phyloP scores from a whole-genome alignment of 2,113 vertebrate genomes.

The Rutilus rutilus region DNA sequence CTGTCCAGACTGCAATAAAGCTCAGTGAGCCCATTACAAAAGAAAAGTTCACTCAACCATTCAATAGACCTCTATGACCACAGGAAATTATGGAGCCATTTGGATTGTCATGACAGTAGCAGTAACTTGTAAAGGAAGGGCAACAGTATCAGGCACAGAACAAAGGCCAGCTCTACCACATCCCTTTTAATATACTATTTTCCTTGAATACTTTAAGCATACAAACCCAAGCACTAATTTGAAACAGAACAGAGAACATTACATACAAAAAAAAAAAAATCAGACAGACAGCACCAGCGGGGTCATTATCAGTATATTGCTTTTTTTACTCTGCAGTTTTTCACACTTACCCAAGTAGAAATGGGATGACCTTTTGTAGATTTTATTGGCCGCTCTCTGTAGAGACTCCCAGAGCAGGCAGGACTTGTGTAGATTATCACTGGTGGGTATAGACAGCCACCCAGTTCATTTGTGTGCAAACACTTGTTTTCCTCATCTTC shows the following conservation, averaged over 20 bases:
- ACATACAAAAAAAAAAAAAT: too few species aligned
- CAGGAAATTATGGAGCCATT: constrained; percentile 38
- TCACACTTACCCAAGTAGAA: constrained; percentile 49
- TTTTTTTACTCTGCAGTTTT: neutral
- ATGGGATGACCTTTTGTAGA: constrained; percentile 59
- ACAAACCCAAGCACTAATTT: neutral
- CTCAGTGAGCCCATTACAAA: constrained; percentile 39
- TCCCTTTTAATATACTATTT: neutral
- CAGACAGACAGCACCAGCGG: constrained; percentile 9
- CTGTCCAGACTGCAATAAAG: constrained; percentile 35
- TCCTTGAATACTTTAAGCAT: neutral
- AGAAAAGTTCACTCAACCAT: constrained; percentile 32
- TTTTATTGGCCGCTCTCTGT: constrained; percentile 61
- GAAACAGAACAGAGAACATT: neutral
- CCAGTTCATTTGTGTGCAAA: constrained; percentile 70
- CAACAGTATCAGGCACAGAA: constrained; percentile 13
- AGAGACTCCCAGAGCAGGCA: constrained; percentile 59
- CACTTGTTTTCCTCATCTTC: constrained; percentile 74
- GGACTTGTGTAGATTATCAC: constrained; percentile 69
- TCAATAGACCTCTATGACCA: constrained; percentile 33
- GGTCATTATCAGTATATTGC: neutral
- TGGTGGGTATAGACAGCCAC: constrained; percentile 66
- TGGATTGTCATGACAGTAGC: constrained; percentile 22
- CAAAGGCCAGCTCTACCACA: neutral
- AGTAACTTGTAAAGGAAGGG: constrained; percentile 26